Conservation (phyloP, 2,797 vertebrate species). For the Rhabdomys pumilio region DNA sequence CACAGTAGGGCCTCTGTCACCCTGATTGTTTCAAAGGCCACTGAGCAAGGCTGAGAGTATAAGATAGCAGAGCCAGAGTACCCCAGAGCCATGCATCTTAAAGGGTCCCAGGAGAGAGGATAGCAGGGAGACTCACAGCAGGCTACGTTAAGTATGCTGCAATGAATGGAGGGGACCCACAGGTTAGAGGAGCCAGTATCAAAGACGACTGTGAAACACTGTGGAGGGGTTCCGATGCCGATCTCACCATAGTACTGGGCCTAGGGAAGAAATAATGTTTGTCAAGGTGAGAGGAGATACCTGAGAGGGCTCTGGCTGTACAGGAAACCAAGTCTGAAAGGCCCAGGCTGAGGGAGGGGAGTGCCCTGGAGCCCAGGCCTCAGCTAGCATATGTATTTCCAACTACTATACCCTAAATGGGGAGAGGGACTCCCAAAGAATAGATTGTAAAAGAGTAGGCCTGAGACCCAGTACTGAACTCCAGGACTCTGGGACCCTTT, state of each 20-base stretch:
- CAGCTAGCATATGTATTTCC: too few species aligned
- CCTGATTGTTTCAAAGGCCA: too few species aligned
- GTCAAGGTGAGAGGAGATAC: neutral
- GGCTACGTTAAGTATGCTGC: constrained; percentile 93
- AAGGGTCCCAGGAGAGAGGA: too few species aligned
- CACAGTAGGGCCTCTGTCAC: neutral
- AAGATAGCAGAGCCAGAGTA: neutral
- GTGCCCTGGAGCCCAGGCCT: neutral
- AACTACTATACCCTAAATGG: neutral
- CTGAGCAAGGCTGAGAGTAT: neutral
- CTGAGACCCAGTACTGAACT: neutral
- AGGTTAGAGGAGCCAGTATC: constrained; percentile 98
- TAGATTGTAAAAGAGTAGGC: neutral
- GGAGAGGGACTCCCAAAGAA: neutral
- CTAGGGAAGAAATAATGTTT: constrained; percentile 74
- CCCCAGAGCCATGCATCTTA: neutral
- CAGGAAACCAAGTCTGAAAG: neutral
- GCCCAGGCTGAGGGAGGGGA: neutral
- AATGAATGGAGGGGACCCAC: constrained; percentile 97
- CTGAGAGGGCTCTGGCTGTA: neutral
- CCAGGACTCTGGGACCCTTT: neutral
- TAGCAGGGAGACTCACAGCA: constrained; percentile 92
- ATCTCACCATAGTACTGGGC: constrained; percentile 96
- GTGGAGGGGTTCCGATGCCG: constrained; percentile 92
- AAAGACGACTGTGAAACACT: constrained; percentile 97